A percentile compares a stretch with the other conserved stretches of the same genome.
Evolutionary conservation across 2,113 vertebrate species (phyloP).

Genomic region (Riparia riparia): DNA sequence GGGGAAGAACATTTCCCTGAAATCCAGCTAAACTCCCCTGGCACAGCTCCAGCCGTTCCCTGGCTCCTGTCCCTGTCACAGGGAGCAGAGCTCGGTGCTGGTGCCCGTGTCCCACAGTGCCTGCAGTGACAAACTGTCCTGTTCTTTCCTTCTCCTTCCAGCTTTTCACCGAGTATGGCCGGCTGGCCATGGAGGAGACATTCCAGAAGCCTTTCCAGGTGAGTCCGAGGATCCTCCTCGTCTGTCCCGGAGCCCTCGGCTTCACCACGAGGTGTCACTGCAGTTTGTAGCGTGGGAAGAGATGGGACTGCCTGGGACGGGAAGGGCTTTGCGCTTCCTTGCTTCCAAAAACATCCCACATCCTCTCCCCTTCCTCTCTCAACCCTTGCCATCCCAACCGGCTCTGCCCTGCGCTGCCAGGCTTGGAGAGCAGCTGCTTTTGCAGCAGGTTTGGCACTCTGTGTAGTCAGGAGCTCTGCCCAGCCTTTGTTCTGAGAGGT

Average conservation of each 20-base stretch:
- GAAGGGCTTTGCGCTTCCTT: not conserved
- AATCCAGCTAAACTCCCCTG: accelerated
- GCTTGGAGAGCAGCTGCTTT: not conserved
- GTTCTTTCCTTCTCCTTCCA: conserved; percentile 52
- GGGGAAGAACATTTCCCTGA: not conserved
- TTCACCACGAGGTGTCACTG: conserved; percentile 73
- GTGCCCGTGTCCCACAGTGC: not conserved
- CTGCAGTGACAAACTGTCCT: not conserved
- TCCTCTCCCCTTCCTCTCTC: not conserved
- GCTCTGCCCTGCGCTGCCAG: not conserved
- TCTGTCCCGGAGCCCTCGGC: not conserved
- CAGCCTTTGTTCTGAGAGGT: not conserved
- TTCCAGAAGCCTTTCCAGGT: conserved; percentile 99
- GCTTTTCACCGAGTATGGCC: conserved; percentile 98
- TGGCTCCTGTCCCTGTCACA: not conserved
- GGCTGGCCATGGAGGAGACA: conserved; percentile 97
- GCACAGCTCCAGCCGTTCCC: not conserved
- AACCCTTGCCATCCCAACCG: not conserved
- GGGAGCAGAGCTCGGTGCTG: not conserved
- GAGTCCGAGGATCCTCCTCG: not conserved
- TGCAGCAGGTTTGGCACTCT: not conserved
- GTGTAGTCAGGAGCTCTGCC: not conserved
- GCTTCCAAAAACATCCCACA: not conserved
- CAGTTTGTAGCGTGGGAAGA: not conserved
- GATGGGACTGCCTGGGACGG: not conserved